Evolutionary conservation across 2,797 vertebrate genomes (phyloP).

Genomic region (Anas flavirostris): DNA sequence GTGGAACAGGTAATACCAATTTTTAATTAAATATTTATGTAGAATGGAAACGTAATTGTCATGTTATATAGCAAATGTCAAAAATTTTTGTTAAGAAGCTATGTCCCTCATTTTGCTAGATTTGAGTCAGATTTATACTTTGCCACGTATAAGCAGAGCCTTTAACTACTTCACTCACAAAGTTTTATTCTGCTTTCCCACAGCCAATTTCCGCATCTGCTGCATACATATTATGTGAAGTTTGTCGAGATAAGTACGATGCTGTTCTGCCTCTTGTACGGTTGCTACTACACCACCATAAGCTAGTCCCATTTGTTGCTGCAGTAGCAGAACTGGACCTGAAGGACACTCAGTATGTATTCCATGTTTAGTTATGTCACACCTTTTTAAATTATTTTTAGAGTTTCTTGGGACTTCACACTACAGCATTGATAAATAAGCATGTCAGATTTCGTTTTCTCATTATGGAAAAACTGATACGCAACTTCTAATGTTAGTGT

Average conservation of each 20-base stretch:
- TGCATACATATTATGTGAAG: constrained; percentile 94
- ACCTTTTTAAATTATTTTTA: neutral
- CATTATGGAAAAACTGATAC: neutral
- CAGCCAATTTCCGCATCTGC: constrained; percentile 96
- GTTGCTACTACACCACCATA: constrained; percentile 93
- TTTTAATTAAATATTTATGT: neutral
- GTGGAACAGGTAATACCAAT: neutral
- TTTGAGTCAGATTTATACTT: neutral
- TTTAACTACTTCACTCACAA: neutral
- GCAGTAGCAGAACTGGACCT: constrained; percentile 93
- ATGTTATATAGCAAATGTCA: neutral
- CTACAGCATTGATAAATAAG: neutral
- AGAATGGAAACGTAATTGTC: neutral
- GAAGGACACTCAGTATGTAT: constrained; percentile 95
- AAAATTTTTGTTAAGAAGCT: neutral
- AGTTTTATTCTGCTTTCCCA: neutral
- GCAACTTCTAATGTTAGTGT: neutral
- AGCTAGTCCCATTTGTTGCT: constrained; percentile 92
- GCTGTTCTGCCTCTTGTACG: constrained; percentile 92
- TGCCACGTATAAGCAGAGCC: neutral
- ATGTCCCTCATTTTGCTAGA: accelerated
- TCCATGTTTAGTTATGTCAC: neutral
- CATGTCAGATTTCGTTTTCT: neutral
- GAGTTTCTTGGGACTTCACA: neutral
- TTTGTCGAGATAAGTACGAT: constrained; percentile 93